Evolutionary conservation across 2,888 invertebrate genomes (phyloP).

Genomic region (Apantesis nais): DNA sequence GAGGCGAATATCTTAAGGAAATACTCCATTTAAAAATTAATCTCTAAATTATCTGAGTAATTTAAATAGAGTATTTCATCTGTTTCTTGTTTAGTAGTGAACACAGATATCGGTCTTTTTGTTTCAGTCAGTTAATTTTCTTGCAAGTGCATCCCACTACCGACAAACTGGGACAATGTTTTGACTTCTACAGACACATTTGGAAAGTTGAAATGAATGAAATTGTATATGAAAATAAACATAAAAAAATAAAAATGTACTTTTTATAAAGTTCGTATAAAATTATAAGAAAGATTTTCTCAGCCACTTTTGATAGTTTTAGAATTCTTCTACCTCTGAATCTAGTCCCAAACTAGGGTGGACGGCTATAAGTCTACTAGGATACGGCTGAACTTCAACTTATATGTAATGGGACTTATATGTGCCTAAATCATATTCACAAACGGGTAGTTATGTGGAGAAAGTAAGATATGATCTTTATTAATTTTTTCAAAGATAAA

Average conservation of each 20-base stretch:
- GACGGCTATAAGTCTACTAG: too few species aligned
- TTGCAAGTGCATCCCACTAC: background rate
- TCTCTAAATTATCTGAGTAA: background rate
- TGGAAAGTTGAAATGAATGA: background rate
- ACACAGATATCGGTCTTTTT: conserved; percentile 27
- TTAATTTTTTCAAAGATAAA: background rate
- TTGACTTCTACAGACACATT: background rate
- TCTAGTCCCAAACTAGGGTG: too few species aligned
- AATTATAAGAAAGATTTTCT: background rate
- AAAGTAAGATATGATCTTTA: too few species aligned
- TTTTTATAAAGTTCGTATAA: background rate
- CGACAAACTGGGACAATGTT: background rate
- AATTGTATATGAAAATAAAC: background rate
- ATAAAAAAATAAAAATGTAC: background rate
- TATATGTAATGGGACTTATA: too few species aligned
- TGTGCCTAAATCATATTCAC: too few species aligned
- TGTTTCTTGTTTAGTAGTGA: conserved; percentile 21
- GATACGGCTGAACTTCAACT: too few species aligned
- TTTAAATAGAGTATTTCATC: conserved; percentile 4
- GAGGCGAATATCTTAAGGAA: too few species aligned
- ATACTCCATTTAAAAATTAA: too few species aligned
- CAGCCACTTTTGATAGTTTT: too few species aligned
- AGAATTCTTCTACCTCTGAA: too few species aligned
- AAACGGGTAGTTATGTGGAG: too few species aligned
- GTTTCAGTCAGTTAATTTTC: conserved; percentile 8